Evolutionary conservation across 2,888 invertebrate species (phyloP), one percentile per base, ranked within the genome.

Genomic region (Drosophila subsilvestris): DNA sequence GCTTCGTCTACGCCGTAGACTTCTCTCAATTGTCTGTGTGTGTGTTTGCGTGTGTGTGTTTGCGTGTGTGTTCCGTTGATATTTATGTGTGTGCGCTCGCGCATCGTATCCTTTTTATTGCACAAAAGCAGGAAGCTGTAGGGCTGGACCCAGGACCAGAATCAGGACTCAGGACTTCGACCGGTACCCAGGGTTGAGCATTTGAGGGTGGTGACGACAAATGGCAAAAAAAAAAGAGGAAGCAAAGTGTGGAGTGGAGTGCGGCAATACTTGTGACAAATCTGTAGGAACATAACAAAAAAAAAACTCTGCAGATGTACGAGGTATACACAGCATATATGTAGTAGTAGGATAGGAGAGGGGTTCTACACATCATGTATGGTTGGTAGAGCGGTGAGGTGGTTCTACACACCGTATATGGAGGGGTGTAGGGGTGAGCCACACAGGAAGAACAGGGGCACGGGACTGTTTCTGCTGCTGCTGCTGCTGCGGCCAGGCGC

Each of bases 181-280:
- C 37, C 37, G 37, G 7, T 37, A n/a, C 7, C 17, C 14, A 9
- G 22, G 54, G 27, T 47, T 60, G 43, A 59, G 27, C 17, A 42
- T 20, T 60, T 43, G 47, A 25, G 59, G 65, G 29, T 57, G 63
- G 57, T 63, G 86, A 78, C 78, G 80, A 86, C 86, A 80, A 83
- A 84, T 76, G 50, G 76, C 73, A 81, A 68, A 37, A 66, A 63
- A 62, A 61, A 60, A 61, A 3, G 47, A 42, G 53, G 17, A 14
- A 29, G 22, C 57, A 62, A 37, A 48, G 47, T 53, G 53, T 53
- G 69, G 78, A 85, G 85, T 78, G 85, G 37, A 37, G 37, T 82
- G 76, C 78, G 67, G 74, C 85, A 85, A 82, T 84, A 76, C 81
- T 84, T 81, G 78, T 79, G 81, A 84, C 81, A 86, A 82, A 83